Percentiles rank a stretch among this genome's conserved stretches.
Conservation (phyloP, 1,140 invertebrate genomes). For the Branchinecta lindahli region DNA sequence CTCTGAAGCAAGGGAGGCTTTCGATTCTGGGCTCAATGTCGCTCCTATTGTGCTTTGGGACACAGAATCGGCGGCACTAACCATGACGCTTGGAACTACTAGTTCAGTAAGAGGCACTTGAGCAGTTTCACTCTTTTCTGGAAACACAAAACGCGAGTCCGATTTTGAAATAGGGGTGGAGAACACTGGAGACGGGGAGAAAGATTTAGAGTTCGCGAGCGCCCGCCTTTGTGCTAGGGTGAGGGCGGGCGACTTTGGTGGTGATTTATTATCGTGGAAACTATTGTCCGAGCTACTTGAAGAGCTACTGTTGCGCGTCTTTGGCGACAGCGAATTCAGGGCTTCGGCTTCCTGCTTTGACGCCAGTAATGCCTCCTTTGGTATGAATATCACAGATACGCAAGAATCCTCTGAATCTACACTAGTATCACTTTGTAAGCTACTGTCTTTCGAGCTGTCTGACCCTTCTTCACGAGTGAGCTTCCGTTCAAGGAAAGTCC, state of each 20-base stretch:
- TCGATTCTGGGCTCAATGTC: background rate
- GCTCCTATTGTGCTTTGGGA: background rate
- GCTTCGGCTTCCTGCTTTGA: background rate
- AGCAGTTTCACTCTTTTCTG: background rate
- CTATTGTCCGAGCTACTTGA: background rate
- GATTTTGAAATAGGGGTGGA: background rate
- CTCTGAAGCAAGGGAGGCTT: background rate
- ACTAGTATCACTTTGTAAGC: conserved; percentile 78
- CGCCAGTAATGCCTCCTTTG: conserved; percentile 35
- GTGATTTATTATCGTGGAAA: conserved; percentile 4
- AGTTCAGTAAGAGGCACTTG: background rate
- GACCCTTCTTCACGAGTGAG: conserved; percentile 66
- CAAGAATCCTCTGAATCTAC: conserved; percentile 83
- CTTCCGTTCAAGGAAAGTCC: conserved; percentile 36
- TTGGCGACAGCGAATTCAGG: background rate
- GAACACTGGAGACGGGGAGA: background rate
- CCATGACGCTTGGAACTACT: background rate
- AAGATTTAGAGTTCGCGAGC: background rate
- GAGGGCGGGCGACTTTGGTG: background rate
- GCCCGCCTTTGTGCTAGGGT: background rate
- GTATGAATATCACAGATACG: conserved; percentile 74
- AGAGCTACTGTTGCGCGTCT: background rate
- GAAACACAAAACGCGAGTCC: background rate
- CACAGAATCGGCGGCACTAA: background rate
- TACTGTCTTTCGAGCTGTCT: conserved; percentile 74